Base-by-base conservation (phyloP, 2,888 invertebrate genomes). In the Lasioglossum figueresi region DNA sequence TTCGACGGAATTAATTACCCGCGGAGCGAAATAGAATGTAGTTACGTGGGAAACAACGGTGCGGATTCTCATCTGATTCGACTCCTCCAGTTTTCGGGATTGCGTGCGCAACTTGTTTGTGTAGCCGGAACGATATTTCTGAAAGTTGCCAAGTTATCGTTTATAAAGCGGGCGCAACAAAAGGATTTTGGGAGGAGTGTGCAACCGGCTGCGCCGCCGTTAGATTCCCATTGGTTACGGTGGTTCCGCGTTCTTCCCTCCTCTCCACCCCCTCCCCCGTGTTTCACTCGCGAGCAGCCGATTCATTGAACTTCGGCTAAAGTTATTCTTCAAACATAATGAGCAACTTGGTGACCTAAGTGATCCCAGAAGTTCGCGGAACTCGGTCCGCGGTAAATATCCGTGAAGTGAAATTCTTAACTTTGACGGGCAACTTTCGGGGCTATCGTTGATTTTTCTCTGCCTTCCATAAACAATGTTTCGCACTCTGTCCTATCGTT, bases 291-390 rank as follows among this genome's bases (percentile, higher is more conserved):
- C 82, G 77, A 77, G 3, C 74, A 80, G 71, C 79, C 85, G 82
- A 79, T 82, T 85, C 85, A 86, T 86, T 82, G 85, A 82, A 86
- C 79, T 85, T 82, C 70, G 74, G 76, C 76, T 76, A 85, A 70
- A 86, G 85, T 86, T 86, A 82, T 86, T 85, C 86, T 85, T 86
- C 85, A 82, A 85, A 82, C 85, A 85, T 85, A 85, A 86, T 86
- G 85, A 86, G 82, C 82, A 86, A 82, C 86, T 86, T 85, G 85
- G 85, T 85, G 85, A 85, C 86, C 86, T 86, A 86, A 86, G 86
- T 86, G 86, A 86, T 86, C 80, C 82, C 79, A 56, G 82, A 82
- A 86, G 85, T 86, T 86, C 43, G 82, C 71, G 63, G 70, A 79
- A 76, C 85, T 79, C 86, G 68, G 73, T 31, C 76, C 73, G 85